Base-by-base conservation (phyloP, 1,140 invertebrate species). In the Melitaea cinxia region DNA sequence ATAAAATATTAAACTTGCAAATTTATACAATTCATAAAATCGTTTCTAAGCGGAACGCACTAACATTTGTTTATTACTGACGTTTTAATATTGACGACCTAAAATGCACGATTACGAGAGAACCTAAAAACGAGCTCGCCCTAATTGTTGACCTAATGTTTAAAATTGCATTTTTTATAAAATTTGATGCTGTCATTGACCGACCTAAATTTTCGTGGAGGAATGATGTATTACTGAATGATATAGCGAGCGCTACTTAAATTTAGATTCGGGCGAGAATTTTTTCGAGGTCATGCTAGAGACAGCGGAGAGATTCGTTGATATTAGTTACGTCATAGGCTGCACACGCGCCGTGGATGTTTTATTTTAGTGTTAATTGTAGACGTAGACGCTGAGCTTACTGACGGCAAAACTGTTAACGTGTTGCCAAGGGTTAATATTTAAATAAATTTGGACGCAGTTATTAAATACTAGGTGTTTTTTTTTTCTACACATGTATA, bases 181-280 rank as follows among this genome's bases (percentile, higher is more conserved):
- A 76, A 73, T 71, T 66, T 66, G 66, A 59, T 70, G 68, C 78
- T 83, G 84, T 82, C 82, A 82, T 83, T 85, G 85, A 88, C 82
- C 82, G 85, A 79, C 83, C 87, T 75, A 83, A 67, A 83, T 88
- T 82, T 83, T 78, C 78, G 70, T 74, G 62, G 58, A 65, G 66
- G 74, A 77, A 81, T 85, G 81, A 82, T 83, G 75, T 83, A 80
- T 77, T 70, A 63, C 78, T 81, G 78, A 83, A 84, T 79, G 81
- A 87, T 75, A 82, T 68, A 78, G 64, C 68, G 71, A 80, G 64
- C 70, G 72, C 59, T 72, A 76, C 50, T 73, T 82, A 85, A 83
- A 80, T 85, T 84, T 85, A 84, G 76, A 85, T 72, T 77, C 68
- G 76, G 72, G 45, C 74, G 73, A 80, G 73, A 70, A 80, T 73